phyloP scores from a whole-genome alignment of 2,113 vertebrate genomes.

The Scartelaos histophorus region DNA sequence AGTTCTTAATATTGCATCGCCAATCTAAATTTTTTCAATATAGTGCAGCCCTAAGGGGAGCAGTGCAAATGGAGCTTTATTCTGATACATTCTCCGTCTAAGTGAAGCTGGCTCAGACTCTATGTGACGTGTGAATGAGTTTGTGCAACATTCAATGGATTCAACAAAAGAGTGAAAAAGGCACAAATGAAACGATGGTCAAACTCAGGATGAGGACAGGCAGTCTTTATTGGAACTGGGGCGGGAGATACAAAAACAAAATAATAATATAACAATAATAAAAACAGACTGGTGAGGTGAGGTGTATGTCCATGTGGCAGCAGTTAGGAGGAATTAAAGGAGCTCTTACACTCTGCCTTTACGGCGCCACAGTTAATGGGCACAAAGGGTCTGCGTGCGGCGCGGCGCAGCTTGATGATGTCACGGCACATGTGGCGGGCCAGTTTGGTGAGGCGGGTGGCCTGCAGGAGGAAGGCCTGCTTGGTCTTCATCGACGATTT shows the following conservation, averaged over 20 bases:
- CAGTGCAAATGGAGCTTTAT: conserved; percentile 75
- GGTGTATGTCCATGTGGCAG: conserved; percentile 68
- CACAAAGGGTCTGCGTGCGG: conserved; percentile 96
- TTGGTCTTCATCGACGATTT: conserved; percentile 96
- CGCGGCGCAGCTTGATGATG: conserved; percentile 92
- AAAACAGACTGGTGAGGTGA: conserved; percentile 68
- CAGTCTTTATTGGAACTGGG: conserved; percentile 83
- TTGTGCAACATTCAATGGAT: conserved; percentile 26
- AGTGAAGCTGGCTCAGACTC: conserved; percentile 58
- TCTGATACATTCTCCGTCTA: conserved; percentile 71
- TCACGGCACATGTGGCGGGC: conserved; percentile 98
- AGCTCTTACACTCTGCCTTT: conserved; percentile 99
- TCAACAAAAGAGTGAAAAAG: conserved; percentile 34
- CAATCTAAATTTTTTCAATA: too few relatives aligned
- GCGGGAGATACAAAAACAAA: conserved; percentile 78
- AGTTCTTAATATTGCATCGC: too few relatives aligned
- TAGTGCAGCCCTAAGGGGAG: neutral
- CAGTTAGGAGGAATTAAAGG: conserved; percentile 98
- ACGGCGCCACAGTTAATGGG: conserved; percentile 99
- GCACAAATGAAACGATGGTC: conserved; percentile 77
- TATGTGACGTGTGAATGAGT: conserved; percentile 2
- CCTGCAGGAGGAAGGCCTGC: conserved; percentile 95
- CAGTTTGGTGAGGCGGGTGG: conserved; percentile 95
- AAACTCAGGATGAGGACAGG: conserved; percentile 82
- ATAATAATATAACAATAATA: conserved; percentile 80